Evolutionary conservation across 1,140 invertebrate species (phyloP).

Genomic region (Popillia japonica): DNA sequence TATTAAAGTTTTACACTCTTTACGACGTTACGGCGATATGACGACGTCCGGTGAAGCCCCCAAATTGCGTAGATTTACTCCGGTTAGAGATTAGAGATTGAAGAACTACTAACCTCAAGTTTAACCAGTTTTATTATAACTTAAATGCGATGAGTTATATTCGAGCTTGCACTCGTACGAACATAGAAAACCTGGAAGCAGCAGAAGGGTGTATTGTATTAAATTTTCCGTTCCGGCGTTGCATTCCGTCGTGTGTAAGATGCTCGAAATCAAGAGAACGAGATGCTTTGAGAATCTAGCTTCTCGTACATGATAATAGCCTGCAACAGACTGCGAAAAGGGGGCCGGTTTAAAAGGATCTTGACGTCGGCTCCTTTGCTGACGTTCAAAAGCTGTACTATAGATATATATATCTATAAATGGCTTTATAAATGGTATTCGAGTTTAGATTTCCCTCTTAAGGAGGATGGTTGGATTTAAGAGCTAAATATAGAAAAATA

Average conservation of each 20-base stretch:
- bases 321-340: background rate
- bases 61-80: no score
- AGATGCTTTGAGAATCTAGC: no score
- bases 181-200: background rate
- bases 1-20: conserved; percentile 46
- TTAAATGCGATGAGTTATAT: no score
- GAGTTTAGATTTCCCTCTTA: no score
- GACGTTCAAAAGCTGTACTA: no score
- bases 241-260: conserved; percentile 27
- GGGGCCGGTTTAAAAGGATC: no score
- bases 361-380: no score
- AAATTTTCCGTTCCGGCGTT: conserved; percentile 19
- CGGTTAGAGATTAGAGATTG: background rate
- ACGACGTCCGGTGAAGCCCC: background rate
- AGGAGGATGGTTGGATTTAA: no score
- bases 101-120: background rate
- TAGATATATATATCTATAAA: no score
- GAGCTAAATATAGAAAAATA: no score
- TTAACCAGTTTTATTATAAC: background rate
- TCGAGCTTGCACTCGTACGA: no score
- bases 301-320: background rate
- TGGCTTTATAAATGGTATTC: no score
- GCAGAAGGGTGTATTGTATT: conserved; percentile 16
- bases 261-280: conserved; percentile 10
- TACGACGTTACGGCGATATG: conserved; percentile 40